These are phyloP conservation scores for Reticulitermes lucifugus DNA, from an alignment of 2,888 invertebrate genomes.

Conservation along the genomic window DNA sequence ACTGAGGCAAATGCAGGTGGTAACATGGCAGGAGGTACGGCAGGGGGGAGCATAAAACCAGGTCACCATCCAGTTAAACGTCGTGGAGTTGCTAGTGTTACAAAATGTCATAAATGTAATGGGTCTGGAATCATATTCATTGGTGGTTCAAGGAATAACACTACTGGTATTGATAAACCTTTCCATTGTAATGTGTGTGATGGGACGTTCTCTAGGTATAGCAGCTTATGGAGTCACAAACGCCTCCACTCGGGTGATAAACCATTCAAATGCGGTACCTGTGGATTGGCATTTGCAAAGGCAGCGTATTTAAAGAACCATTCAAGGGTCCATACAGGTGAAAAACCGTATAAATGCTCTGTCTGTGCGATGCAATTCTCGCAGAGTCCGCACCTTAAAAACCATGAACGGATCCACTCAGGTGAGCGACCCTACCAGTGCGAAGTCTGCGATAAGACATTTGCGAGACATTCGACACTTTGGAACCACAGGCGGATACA, in stretches of 20 bases:
- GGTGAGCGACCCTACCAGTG: conserved; percentile 90
- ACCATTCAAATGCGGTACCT: conserved; percentile 90
- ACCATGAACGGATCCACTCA: conserved; percentile 89
- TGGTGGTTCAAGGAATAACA: conserved; percentile 62
- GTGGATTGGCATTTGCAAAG: conserved; percentile 89
- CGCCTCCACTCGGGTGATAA: conserved; percentile 86
- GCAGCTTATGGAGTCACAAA: conserved; percentile 90
- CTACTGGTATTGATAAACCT: conserved; percentile 75
- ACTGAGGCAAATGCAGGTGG: conserved; percentile 53
- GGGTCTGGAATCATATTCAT: conserved; percentile 88
- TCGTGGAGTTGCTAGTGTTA: conserved; percentile 83
- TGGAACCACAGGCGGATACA: conserved; percentile 92
- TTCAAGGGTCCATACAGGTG: conserved; percentile 86
- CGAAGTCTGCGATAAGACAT: conserved; percentile 90
- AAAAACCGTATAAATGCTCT: conserved; percentile 73
- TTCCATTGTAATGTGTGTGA: conserved; percentile 92
- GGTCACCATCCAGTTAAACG: conserved; percentile 85
- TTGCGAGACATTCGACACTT: conserved; percentile 87
- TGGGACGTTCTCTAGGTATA: conserved; percentile 72
- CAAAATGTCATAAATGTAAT: conserved; percentile 90
- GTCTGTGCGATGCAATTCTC: conserved; percentile 93
- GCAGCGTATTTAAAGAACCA: conserved; percentile 93
- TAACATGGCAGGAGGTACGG: conserved; percentile 39
- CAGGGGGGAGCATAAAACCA: conserved; percentile 58
- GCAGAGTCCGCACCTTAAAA: conserved; percentile 88